Percentiles rank a stretch among this genome's conserved stretches.
Conservation (phyloP, 2,113 vertebrate species). For the Sturnira hondurensis region DNA sequence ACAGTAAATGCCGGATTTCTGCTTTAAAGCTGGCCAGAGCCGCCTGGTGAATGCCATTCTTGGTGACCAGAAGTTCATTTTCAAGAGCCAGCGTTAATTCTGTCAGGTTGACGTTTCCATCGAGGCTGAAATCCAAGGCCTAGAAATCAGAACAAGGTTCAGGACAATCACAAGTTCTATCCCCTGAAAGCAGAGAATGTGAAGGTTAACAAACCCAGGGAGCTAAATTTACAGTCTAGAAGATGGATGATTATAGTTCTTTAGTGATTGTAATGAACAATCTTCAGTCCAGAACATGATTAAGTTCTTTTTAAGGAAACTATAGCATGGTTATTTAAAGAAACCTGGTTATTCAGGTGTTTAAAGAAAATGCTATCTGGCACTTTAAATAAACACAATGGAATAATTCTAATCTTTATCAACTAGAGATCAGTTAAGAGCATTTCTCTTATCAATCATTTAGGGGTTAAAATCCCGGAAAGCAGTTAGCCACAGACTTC, state of each 20-base stretch:
- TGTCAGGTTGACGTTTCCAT: conserved; percentile 89
- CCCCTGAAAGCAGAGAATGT: neutral
- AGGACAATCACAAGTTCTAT: neutral
- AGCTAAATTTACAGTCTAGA: neutral
- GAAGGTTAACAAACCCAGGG: neutral
- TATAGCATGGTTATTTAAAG: neutral
- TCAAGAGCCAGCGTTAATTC: conserved; percentile 92
- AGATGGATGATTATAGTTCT: neutral
- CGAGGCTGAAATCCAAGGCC: conserved; percentile 92
- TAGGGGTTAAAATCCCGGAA: neutral
- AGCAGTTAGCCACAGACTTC: neutral
- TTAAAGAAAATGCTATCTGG: neutral
- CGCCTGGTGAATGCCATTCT: conserved; percentile 91
- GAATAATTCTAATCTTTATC: neutral
- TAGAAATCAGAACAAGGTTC: conserved; percentile 71
- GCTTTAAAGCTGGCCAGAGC: conserved; percentile 93
- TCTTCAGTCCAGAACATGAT: neutral
- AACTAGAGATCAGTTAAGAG: neutral
- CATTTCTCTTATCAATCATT: neutral
- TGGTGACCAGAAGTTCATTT: conserved; percentile 92
- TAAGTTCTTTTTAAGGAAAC: neutral
- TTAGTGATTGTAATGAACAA: neutral
- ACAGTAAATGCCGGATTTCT: conserved; percentile 94
- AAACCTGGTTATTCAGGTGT: neutral
- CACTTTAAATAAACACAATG: neutral